A percentile compares a stretch with the other conserved stretches of the same genome.
phyloP scores from a whole-genome alignment of 2,888 invertebrate genomes.

The Deilephila porcellus region DNA sequence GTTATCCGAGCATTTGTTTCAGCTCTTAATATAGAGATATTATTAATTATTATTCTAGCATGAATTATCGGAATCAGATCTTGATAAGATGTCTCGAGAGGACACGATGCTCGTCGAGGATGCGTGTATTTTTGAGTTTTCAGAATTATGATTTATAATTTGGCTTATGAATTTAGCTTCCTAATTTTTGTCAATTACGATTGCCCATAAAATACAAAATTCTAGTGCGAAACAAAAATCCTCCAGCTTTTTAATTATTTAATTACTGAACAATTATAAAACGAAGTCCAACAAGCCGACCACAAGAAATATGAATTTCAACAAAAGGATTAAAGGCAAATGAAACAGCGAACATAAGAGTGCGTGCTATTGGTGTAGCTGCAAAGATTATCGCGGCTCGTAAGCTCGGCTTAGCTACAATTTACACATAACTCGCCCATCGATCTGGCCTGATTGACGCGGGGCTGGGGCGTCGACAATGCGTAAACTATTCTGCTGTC shows the following conservation, averaged over 20 bases:
- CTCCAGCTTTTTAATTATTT: too few species aligned
- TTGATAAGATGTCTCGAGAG: neutral
- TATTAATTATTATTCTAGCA: neutral
- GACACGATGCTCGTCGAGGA: neutral
- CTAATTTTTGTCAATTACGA: too few species aligned
- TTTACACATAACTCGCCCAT: slow-evolving; percentile 67
- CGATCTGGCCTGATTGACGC: slow-evolving; percentile 70
- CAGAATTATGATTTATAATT: too few species aligned
- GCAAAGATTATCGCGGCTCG: slow-evolving; percentile 64
- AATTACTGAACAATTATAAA: too few species aligned
- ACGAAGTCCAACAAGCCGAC: neutral
- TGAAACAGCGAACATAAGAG: slow-evolving; percentile 34
- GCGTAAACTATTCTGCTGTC: slow-evolving; percentile 38
- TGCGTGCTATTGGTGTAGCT: slow-evolving; percentile 64
- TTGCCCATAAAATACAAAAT: too few species aligned
- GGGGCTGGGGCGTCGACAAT: slow-evolving; percentile 40
- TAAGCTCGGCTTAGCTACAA: slow-evolving; percentile 67
- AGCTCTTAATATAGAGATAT: neutral
- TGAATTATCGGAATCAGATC: neutral
- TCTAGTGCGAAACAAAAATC: too few species aligned
- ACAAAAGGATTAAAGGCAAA: neutral
- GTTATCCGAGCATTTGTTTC: slow-evolving; percentile 6
- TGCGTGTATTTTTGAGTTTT: too few species aligned
- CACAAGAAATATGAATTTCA: slow-evolving; percentile 5
- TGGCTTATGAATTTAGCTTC: too few species aligned